Evolutionary conservation across 1,140 invertebrate species (phyloP), one percentile per base, ranked within the genome.

Genomic region (Anastrepha obliqua): DNA sequence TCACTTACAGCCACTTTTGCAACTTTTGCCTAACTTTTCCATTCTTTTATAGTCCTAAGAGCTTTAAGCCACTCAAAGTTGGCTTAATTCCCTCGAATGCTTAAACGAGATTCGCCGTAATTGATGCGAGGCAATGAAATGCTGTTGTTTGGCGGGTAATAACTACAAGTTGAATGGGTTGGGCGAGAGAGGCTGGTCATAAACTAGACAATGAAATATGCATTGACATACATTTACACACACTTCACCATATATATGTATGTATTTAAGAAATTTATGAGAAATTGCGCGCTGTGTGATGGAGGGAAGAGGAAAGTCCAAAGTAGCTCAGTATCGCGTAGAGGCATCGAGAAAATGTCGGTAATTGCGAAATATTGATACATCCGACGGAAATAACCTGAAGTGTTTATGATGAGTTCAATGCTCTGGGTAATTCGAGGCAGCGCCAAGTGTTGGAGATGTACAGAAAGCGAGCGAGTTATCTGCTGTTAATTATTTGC

Each of bases 31-130:
- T 17, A 74, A 74, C 39, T 44, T 74, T n/a, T 74, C 44, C 67
- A 15, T 15, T 44, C 67, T 47, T 17, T 74, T 74, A 74, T 74
- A 17, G 39, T 44, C 67, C 44, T 74, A 74, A 44, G 67, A 74
- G 67, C 67, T 74, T 74, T 74, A 74, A 74, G 67, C 67, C 15
- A 74, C 67, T 74, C 42, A 44, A 74, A 74, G 67, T 74, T 74
- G 13, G 67, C 39, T 44, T 44, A 74, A 74, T 74, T 47, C 42
- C 67, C 67, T 17, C 42, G 67, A 74, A 74, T 74, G 42, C 67
- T 74, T 5, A 15, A 74, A 47, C 15, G 42, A 47, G 44, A 42
- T 44, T 29, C 11, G 67, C 42, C 42, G 11, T 42, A 74, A 74
- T 47, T 47, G 67, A 47, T 74, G 67, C 0, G 42, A 15, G 42